Conservation (phyloP, 1,140 invertebrate species). For the Bombus confusus region DNA sequence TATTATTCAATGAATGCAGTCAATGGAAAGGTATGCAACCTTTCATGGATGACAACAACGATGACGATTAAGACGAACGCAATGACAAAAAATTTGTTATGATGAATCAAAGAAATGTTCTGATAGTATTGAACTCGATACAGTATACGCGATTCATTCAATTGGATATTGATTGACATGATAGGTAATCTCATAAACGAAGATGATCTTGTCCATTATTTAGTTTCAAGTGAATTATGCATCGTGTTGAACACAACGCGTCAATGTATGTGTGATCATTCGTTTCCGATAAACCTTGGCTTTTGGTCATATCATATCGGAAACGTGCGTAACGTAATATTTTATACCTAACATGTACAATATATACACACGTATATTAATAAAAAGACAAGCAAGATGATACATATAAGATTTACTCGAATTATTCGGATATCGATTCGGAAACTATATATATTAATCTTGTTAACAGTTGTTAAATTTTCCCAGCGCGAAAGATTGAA, state of each 20-base stretch:
- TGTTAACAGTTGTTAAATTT: not conserved
- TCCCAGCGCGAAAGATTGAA: not conserved
- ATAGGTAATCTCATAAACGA: not conserved
- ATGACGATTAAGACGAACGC: not conserved
- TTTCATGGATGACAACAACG: conserved; percentile 27
- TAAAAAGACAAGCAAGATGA: not conserved
- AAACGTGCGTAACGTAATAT: too few species aligned
- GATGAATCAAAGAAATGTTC: not conserved
- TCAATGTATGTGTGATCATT: too few species aligned
- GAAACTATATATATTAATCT: too few species aligned
- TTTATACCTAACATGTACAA: too few species aligned
- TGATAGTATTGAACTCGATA: not conserved
- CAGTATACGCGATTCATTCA: not conserved
- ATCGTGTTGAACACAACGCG: too few species aligned
- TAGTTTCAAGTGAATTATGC: not conserved
- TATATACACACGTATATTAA: too few species aligned
- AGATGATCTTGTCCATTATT: not conserved
- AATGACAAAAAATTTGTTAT: not conserved
- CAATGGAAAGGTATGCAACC: conserved; percentile 58
- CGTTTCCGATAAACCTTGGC: too few species aligned
- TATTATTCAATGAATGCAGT: conserved; percentile 58
- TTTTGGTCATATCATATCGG: too few species aligned
- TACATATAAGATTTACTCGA: not conserved
- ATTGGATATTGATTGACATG: not conserved
- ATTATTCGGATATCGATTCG: not conserved